Base-by-base conservation (phyloP, 2,113 vertebrate species). In the Morone chrysops region DNA sequence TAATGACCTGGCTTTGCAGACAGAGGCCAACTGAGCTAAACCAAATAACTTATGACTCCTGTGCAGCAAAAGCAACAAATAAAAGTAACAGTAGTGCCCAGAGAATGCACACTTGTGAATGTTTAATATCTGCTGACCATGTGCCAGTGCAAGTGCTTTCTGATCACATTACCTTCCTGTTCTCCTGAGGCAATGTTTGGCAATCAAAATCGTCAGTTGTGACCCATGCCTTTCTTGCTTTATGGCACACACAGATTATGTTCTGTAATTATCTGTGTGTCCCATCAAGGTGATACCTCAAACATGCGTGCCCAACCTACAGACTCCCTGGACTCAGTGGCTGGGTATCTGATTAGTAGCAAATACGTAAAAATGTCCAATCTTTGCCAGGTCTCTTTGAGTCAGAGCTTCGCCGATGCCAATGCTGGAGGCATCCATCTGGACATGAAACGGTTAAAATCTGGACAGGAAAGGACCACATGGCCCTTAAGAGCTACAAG, bases 91-190 rank as follows among this genome's bases (percentile, higher is more conserved):
- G 48, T 61, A 12, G 38, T 20, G n/a, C 3, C 48, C 60, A 54
- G 51, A 67, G 43, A 61, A 22, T 47, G 60, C 20, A 56, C 51
- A 54, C 20, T 56, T 20, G 31, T 73, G 16, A 68, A 67, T 70
- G 63, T 75, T 70, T 70, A 59, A 75, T 70, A 51, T 75, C 22
- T 54, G 38, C 56, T 73, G 68, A 73, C 36, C 61, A 53, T 63
- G 51, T 80, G 51, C 25, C 41, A 56, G n/a, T 43, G 2, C 70
- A 72, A 41, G 54, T 41, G 71, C 60, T 87, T 82, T 82, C 31
- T 77, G 76, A 70, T 84, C 78, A 61, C 54, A 85, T 77, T 63
- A 81, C 50, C 48, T 38, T 50, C 59, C 20, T 40, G 51, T 80
- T 60, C 51, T 82, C 71, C 66, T 17, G 53, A 71, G 70, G 72